Evolutionary conservation across 2,797 vertebrate species (phyloP), one percentile per base, ranked within the genome.

Genomic region (Euphonia xanthogaster): DNA sequence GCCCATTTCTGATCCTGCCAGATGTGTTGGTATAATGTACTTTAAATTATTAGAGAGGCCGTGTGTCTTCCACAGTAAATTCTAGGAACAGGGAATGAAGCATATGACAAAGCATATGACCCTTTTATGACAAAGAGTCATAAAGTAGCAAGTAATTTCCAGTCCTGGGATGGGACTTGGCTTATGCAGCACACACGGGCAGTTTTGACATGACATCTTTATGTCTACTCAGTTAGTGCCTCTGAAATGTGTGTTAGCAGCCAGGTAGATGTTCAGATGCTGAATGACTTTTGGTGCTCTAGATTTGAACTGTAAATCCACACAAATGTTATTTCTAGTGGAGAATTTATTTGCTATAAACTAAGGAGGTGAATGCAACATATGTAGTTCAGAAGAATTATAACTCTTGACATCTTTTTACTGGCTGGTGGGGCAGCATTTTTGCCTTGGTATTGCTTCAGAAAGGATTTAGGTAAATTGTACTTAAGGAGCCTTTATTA

Each of bases 161-260:
- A 80, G 48, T 53, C 15, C 33, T 77, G 42, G 67, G 19, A 39
- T 20, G 47, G 23, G 27, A 33, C 13, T 80, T 61, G n/a, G 24
- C 35, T 3, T 47, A n/a, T 48, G 57, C 65, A 48, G 50, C 1
- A 1, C 42, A 80, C n/a, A 39, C 1, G 3, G 27, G 24, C 24
- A 55, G 20, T 87, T 92, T 76, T 91, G 78, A 82, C 19, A 23
- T 45, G 74, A 71, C 74, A 73, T 91, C 67, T 94, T 94, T 94
- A 91, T 57, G 35, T 39, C 31, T 53, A 15, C 37, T 94, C 67
- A 74, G 13, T 86, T 88, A 90, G 71, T 76, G 67, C 63, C 37
- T 89, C 84, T 5, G 7, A 86, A 86, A 93, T 1, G 0, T 13
- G 15, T 87, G 17, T 72, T 57, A 74, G n/a, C 37, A 86, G 76